Conservation (phyloP, 2,797 vertebrate genomes). For the Passerculus sandwichensis region DNA sequence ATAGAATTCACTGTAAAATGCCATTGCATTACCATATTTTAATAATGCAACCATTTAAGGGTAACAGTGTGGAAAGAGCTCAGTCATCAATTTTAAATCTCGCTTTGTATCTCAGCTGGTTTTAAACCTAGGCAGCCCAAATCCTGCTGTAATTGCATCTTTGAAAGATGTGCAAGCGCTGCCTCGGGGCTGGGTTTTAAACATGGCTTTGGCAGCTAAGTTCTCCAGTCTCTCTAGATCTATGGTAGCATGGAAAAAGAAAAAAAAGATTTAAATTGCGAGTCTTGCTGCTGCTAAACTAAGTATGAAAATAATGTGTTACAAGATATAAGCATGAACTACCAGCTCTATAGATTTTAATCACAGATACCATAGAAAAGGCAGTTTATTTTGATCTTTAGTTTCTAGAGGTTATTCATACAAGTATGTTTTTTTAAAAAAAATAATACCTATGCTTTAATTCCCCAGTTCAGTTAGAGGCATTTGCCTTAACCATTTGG, state of each 20-base stretch:
- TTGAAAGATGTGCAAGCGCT: background rate
- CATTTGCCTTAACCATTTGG: background rate
- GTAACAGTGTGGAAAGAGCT: slow-evolving; percentile 34
- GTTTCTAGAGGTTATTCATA: background rate
- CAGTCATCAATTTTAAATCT: slow-evolving; percentile 33
- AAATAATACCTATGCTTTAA: background rate
- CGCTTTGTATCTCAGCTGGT: background rate
- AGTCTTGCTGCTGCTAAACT: background rate
- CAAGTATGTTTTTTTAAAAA: background rate
- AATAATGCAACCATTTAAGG: slow-evolving; percentile 26
- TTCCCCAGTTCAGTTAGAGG: background rate
- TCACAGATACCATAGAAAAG: background rate
- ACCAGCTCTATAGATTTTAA: background rate
- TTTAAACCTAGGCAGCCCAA: slow-evolving; percentile 19
- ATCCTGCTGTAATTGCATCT: slow-evolving; percentile 9
- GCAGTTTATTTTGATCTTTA: background rate
- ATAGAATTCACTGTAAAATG: slow-evolving; percentile 29
- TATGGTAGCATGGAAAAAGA: background rate
- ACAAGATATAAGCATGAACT: background rate
- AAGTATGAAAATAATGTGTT: background rate
- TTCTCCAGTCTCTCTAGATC: background rate
- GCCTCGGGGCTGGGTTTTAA: background rate
- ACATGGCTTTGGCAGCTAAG: background rate
- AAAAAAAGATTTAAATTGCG: background rate
- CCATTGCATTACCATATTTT: slow-evolving; percentile 30